Evolutionary conservation across 1,140 invertebrate genomes (phyloP), one percentile per base, ranked within the genome.

Genomic region (Nasonia giraulti): DNA sequence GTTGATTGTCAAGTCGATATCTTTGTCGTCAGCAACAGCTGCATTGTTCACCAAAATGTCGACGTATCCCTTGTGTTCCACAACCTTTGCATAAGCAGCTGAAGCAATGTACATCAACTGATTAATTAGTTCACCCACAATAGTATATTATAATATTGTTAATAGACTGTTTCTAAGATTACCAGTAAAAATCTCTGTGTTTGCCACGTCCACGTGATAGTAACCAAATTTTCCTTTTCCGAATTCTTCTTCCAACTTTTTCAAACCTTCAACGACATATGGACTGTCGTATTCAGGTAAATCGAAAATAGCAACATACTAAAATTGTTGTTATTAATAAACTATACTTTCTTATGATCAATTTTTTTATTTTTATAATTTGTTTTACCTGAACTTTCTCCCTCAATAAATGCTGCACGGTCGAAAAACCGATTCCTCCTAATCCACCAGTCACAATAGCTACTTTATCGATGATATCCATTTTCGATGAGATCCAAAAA

Each of bases 41-140:
- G 83, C 83, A 84, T 84, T 84, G 37, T 84, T 80, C 0, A 84
- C 50, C 7, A 84, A 44, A 62, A 84, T 44, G 20, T 84, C 83
- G 14, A 84, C 77, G 66, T 83, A 78, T 2, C 50, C 33, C 31
- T 78, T 83, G 14, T 10, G 6, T 44, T 83, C 31, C 23, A 12
- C 2, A 17, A 83, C 75, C 47, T 83, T 23, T 0, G n/a, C 44
- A 23, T 78, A 83, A 71, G 2, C 5, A 10, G 10, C 82, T 83
- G 1, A 1, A 83, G 11, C 20, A 66, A 66, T 66, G 62, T 20
- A 27, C 5, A 12, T 76, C 17, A 17, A 76, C 74, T 20, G 12
- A 47, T 12, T 12, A n/a, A 23, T 76, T 50, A 2, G n/a, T 66
- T 66, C 6, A 66, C 20, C 11, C 5, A 17, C 5, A 66, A 66